These are phyloP conservation scores for Eudasyphora cyanicolor DNA, from an alignment of 2,888 invertebrate genomes.

Conservation along the genomic window DNA sequence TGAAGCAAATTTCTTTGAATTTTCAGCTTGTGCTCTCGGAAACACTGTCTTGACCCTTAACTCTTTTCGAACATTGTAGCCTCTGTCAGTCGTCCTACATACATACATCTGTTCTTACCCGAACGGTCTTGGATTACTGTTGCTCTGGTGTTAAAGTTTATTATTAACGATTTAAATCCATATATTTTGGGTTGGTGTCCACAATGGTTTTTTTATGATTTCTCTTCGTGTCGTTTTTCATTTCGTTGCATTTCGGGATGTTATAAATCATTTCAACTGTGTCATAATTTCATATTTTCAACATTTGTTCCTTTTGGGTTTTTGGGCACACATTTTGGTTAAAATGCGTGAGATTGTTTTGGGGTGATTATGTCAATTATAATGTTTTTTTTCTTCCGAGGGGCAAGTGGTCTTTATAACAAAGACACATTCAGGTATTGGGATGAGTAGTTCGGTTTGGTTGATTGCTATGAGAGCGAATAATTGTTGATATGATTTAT, in stretches of 20 bases:
- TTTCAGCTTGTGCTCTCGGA: too few relatives aligned
- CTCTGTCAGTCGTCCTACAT: neutral
- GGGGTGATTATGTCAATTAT: slow-evolving; percentile 65
- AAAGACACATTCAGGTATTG: slow-evolving; percentile 55
- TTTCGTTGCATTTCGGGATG: slow-evolving; percentile 36
- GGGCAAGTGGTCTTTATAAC: slow-evolving; percentile 63
- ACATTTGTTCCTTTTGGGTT: neutral
- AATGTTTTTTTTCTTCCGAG: neutral
- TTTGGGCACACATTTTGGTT: neutral
- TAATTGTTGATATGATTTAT: neutral
- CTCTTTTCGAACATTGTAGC: neutral
- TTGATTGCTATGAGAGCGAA: neutral
- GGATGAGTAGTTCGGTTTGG: neutral
- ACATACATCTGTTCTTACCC: neutral
- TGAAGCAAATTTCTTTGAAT: neutral
- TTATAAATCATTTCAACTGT: slow-evolving; percentile 62
- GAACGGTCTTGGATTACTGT: neutral
- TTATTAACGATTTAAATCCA: slow-evolving; percentile 20
- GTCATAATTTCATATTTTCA: slow-evolving; percentile 59
- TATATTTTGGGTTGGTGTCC: neutral
- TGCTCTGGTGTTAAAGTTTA: neutral
- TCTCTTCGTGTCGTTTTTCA: neutral
- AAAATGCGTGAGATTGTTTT: slow-evolving; percentile 64
- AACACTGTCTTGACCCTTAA: slow-evolving; percentile 27
- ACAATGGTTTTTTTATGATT: slow-evolving; percentile 32